Evolutionary conservation across 2,113 vertebrate genomes (phyloP), one percentile per base, ranked within the genome.

Genomic region (Gnathonemus longibarbis): DNA sequence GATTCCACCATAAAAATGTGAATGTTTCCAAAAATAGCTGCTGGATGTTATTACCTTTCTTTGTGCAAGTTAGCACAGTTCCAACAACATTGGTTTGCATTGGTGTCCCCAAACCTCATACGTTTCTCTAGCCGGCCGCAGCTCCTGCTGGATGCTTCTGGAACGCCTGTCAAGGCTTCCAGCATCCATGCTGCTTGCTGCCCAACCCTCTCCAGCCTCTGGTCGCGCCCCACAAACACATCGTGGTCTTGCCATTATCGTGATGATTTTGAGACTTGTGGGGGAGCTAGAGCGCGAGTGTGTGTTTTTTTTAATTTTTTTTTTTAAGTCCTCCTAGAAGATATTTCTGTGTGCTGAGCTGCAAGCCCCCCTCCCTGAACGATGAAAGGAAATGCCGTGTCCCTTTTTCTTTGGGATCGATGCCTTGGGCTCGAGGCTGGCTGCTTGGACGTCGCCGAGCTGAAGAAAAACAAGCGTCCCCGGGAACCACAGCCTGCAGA

Each of bases 401-500:
- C 48, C 62, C 58, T 39, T 66, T 70, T 58, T 84, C 87, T 45
- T 49, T 70, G 85, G 84, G 89, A 80, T 80, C 85, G 93, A 93
- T 94, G 93, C 93, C 91, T 94, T 35, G 74, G 39, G 56, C 31
- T 93, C 90, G 89, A 92, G 93, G 93, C 93, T 93, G 92, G 91
- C 93, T 92, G 93, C 91, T 21, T 92, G 92, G 90, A 91, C 90
- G 91, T 92, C 56, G 84, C 46, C 66, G 80, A 53, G 58, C n/a
- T n/a, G 90, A 42, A 80, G 74, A 91, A 92, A 92, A 94, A 93
- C 92, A 92, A 91, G 87, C 85, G 49, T 90, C 92, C 92, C 93
- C 90, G 91, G 88, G 90, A 92, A 92, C 90, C 31, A 85, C 92
- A 91, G 93, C 93, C 92, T 88, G 93, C 90, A 80, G 62, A 92